Percentiles rank a stretch among this genome's conserved stretches.
Conservation (phyloP, 2,113 vertebrate genomes). For the Neolamprologus variostigma region DNA sequence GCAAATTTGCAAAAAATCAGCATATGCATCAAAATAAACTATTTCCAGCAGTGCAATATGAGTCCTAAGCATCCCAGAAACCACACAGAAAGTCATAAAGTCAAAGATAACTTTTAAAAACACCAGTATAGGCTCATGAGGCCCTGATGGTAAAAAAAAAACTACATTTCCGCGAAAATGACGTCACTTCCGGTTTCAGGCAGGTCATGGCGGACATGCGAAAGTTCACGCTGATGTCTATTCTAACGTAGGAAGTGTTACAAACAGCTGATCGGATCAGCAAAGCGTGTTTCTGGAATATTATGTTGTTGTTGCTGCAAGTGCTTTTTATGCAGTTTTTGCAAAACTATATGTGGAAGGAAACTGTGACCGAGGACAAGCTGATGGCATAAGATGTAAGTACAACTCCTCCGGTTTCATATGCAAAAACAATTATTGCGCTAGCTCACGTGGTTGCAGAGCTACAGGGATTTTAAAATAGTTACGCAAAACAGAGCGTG, state of each 20-base stretch:
- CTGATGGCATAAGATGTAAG: accelerated
- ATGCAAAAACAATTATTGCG: accelerated
- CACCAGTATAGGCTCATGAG: too few species aligned
- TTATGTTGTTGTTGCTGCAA: too few species aligned
- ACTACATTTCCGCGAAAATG: too few species aligned
- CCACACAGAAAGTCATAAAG: accelerated
- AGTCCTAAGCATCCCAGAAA: too few species aligned
- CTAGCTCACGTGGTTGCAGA: accelerated
- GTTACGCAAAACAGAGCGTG: accelerated
- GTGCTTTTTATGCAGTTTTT: too few species aligned
- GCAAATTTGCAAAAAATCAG: too few species aligned
- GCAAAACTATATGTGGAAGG: accelerated
- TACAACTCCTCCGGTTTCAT: accelerated
- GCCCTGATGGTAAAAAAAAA: too few species aligned
- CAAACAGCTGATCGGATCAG: accelerated
- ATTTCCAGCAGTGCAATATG: too few species aligned
- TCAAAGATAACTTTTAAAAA: too few species aligned
- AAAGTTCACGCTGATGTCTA: accelerated
- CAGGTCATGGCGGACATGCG: accelerated
- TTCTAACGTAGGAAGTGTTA: accelerated
- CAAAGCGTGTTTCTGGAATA: too few species aligned
- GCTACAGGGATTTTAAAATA: accelerated
- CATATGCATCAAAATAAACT: too few species aligned
- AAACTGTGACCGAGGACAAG: too few species aligned
- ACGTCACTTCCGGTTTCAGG: accelerated